Base-by-base conservation (phyloP, 2,113 vertebrate species). In the Pelecanoides urinatrix region DNA sequence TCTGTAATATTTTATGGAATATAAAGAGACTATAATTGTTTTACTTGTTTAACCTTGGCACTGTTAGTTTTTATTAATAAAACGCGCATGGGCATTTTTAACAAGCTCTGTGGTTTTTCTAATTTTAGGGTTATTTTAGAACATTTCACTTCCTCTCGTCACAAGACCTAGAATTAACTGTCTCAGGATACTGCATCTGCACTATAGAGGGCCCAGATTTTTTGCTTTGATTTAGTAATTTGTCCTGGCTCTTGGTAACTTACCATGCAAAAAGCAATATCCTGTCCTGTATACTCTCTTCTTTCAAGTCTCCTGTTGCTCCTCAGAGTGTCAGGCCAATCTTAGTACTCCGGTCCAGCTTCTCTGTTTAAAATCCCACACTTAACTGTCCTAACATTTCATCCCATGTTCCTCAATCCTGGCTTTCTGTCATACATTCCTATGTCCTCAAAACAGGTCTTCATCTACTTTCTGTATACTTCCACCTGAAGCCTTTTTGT, bases 41-140 rank as follows among this genome's bases (percentile, higher is more conserved):
- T 97, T 98, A 98, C 97, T 98, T 98, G 98, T 98, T 98, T 98
- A 98, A 98, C 97, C 96, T 98, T 97, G 97, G 98, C 98, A 98
- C 98, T 98, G 98, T 98, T 98, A 98, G 98, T 98, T 98, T 98
- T 98, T 98, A 98, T 98, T 98, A 98, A 98, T 98, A 98, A 98
- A 98, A 98, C 82, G 97, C 96, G 98, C 98, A 98, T 98, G 98
- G 98, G 98, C 98, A 98, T 98, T 98, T 98, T 98, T 98, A 98
- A 97, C 96, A 94, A 97, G 94, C 93, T 97, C 94, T 95, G 97
- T 98, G 97, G 96, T 98, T 98, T 98, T 96, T 98, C 94, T 98
- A 94, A 97, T 97, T 96, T 92, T 88, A 96, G 97, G 96, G 52
- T 94, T 81, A 67, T 77, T 88, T 84, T 93, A 89, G 94, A 94